These are phyloP conservation scores for Eupithecia dodoneata DNA, from an alignment of 2,888 invertebrate species.

Conservation along the genomic window DNA sequence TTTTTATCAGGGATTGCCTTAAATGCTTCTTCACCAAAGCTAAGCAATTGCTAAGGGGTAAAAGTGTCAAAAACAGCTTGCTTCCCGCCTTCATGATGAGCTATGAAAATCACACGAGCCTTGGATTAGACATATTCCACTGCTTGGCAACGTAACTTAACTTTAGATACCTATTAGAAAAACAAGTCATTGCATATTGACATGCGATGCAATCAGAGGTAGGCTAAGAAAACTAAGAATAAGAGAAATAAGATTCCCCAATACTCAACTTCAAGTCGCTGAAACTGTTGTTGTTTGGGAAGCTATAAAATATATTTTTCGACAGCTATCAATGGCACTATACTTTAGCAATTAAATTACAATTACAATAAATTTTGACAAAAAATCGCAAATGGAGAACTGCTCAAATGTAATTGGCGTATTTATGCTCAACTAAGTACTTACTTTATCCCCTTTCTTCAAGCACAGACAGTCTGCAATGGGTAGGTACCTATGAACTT, in stretches of 20 bases:
- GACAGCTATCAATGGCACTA: background rate
- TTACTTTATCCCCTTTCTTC: background rate
- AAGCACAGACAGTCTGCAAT: background rate
- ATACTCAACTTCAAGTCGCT: background rate
- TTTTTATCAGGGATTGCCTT: background rate
- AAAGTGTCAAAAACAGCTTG: background rate
- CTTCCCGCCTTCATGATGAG: background rate
- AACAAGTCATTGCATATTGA: background rate
- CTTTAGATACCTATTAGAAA: background rate
- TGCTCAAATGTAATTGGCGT: background rate
- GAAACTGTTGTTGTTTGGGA: too few species aligned
- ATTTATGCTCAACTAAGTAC: too few species aligned
- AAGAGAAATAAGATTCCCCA: background rate
- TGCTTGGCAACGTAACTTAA: background rate
- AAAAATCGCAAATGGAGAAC: background rate
- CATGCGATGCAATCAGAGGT: background rate
- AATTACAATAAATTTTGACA: background rate
- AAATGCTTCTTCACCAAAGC: background rate
- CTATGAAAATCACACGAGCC: background rate
- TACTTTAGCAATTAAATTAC: too few species aligned
- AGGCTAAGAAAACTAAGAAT: too few species aligned
- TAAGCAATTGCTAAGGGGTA: background rate
- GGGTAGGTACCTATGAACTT: too few species aligned
- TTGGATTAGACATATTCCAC: background rate
- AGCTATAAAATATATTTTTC: background rate